These are phyloP conservation scores for Pterobdella sp. DNA, from an alignment of 2,888 invertebrate species.

Conservation along the genomic window DNA sequence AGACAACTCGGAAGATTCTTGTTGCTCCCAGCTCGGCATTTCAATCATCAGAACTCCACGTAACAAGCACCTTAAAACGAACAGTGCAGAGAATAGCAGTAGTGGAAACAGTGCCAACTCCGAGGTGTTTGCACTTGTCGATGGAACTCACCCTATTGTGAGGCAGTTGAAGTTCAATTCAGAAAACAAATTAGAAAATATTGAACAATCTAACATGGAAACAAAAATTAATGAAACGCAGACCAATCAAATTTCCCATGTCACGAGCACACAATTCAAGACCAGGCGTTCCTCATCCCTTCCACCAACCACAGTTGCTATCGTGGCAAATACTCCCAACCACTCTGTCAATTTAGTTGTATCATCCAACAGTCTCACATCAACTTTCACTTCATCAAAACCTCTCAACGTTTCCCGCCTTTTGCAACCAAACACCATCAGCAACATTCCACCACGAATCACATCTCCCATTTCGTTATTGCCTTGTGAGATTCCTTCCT, in stretches of 20 bases:
- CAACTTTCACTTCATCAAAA: conserved; percentile 1
- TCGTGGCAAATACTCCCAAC: not conserved
- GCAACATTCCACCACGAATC: not conserved
- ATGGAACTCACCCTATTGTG: not conserved
- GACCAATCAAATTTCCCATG: not conserved
- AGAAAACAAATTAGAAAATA: not conserved
- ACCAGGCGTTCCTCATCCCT: not conserved
- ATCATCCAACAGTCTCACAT: not conserved
- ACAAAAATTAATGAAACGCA: not conserved
- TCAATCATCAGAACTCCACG: conserved; percentile 17
- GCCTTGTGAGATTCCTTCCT: not conserved
- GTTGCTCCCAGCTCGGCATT: conserved; percentile 20
- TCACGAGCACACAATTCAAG: not conserved
- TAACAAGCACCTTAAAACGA: not conserved
- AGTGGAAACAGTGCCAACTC: conserved; percentile 1
- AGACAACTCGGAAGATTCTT: conserved; percentile 20
- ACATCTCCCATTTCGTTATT: not conserved
- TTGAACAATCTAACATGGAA: not conserved
- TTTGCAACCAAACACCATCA: not conserved
- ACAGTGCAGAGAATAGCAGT: conserved; percentile 8
- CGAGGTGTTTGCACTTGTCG: conserved; percentile 7
- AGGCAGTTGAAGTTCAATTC: not conserved
- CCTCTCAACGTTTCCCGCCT: not conserved
- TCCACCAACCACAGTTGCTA: not conserved
- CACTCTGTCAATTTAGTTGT: not conserved